Base-by-base conservation (phyloP, 2,797 vertebrate genomes). In the Karalla daura region DNA sequence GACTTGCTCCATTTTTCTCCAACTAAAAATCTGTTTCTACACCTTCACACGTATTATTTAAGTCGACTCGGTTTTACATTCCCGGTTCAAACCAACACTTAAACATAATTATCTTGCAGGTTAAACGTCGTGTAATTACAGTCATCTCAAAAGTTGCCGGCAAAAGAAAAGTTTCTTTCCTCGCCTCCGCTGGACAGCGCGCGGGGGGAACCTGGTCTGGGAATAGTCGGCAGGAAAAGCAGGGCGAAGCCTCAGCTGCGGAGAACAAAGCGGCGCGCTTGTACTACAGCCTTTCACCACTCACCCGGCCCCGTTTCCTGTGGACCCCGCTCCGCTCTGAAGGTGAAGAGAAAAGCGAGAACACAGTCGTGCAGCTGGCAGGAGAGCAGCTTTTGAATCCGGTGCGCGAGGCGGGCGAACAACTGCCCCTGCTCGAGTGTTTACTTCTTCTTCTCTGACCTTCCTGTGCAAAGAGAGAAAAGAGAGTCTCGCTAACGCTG, bases 241-340 rank as follows among this genome's bases (percentile, higher is more conserved):
- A 84, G 81, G 78, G 80, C 76, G 33, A 58, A 74, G 83, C 51
- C 85, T 86, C 83, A 89, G 87, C 87, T 88, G 88, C 71, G 60
- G 68, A 81, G 78, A 81, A 84, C 81, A 82, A 82, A 88, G 78
- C 81, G 78, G 83, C 78, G 63, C 37, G 72, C 75, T 66, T 74
- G 82, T 89, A 65, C 64, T 74, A 61, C 67, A 72, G 44, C 70
- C 74, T 78, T 71, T 69, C n/a, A 66, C 69, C 60, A 58, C 70
- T 58, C 71, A 43, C 47, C n/a, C 66, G 56, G 78, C 84, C 79
- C 71, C 70, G 62, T 85, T 85, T 90, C 61, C 64, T 62, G 37
- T 56, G 64, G 72, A 82, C 74, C n/a, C 59, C 35, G 30, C 60
- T 76, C 72, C 68, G 43, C 49, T 79, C 59, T 78, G 41, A 77